Evolutionary conservation across 2,113 vertebrate species (phyloP).

Genomic region (Paedocypris sp.): DNA sequence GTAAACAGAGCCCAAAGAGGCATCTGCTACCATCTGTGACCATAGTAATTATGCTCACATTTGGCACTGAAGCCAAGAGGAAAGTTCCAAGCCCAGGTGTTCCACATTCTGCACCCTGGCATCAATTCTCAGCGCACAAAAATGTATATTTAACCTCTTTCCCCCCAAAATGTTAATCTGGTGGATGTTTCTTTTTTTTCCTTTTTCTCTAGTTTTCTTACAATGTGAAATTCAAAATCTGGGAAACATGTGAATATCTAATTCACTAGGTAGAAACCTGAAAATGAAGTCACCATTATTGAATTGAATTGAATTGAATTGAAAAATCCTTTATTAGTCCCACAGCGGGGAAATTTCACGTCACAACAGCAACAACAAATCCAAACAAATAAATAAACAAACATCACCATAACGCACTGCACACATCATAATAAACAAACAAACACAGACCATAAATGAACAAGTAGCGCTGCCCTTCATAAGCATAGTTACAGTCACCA

Average conservation of each 20-base stretch:
- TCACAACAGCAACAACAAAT: too few relatives aligned
- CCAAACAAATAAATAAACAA: too few relatives aligned
- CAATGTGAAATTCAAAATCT: background rate
- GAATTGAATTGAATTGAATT: too few relatives aligned
- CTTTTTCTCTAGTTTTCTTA: background rate
- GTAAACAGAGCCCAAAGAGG: slow-evolving; percentile 43
- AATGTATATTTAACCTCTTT: slow-evolving; percentile 20
- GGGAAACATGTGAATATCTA: background rate
- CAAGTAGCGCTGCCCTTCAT: too few relatives aligned
- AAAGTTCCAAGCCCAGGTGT: slow-evolving; percentile 52
- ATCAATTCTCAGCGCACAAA: slow-evolving; percentile 22
- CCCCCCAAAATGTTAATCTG: background rate
- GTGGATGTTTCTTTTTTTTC: background rate
- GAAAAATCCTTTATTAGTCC: too few relatives aligned
- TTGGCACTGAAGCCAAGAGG: slow-evolving; percentile 46
- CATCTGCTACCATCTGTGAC: slow-evolving; percentile 53
- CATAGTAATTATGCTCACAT: slow-evolving; percentile 48
- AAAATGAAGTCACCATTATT: too few relatives aligned
- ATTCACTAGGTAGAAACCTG: too few relatives aligned
- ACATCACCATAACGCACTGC: too few relatives aligned
- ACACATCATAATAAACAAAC: too few relatives aligned
- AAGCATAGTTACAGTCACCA: too few relatives aligned
- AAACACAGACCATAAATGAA: too few relatives aligned
- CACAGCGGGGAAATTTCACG: too few relatives aligned
- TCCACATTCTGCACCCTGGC: slow-evolving; percentile 30